Percentiles rank a stretch among this genome's conserved stretches.
phyloP scores from a whole-genome alignment of 2,113 vertebrate genomes.

The Aptenodytes forsteri region DNA sequence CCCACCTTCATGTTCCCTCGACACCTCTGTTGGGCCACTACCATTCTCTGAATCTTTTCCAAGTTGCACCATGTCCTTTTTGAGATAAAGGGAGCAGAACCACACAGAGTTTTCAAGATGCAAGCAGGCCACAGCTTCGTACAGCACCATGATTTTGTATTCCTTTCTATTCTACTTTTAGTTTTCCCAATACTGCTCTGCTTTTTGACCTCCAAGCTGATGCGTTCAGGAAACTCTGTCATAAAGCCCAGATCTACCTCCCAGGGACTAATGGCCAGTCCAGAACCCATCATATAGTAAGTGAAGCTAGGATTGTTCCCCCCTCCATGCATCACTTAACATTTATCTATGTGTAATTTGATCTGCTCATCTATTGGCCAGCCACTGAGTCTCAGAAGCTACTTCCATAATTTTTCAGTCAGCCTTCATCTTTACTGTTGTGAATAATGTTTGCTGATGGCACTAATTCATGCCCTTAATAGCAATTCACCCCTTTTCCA shows the following conservation, averaged over 20 bases:
- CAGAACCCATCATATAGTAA: background rate
- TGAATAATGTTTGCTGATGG: constrained; percentile 16
- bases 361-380: background rate
- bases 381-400: background rate
- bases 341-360: background rate
- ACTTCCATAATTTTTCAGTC: background rate
- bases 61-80: background rate
- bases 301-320: background rate
- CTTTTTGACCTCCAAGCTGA: background rate
- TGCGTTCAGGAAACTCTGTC: background rate
- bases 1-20: background rate
- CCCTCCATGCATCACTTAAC: background rate
- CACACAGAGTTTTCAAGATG: background rate
- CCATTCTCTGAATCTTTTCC: background rate
- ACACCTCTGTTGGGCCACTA: background rate
- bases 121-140: background rate
- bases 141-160: background rate
- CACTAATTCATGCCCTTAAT: background rate
- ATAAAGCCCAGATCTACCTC: background rate
- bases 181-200: background rate
- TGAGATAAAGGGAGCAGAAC: background rate
- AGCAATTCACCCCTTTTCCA: background rate
- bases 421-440: background rate
- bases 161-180: background rate
- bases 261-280: background rate